Evolutionary conservation across 1,140 invertebrate species (phyloP), one percentile per base, ranked within the genome.

Genomic region (Drosophila burlai): DNA sequence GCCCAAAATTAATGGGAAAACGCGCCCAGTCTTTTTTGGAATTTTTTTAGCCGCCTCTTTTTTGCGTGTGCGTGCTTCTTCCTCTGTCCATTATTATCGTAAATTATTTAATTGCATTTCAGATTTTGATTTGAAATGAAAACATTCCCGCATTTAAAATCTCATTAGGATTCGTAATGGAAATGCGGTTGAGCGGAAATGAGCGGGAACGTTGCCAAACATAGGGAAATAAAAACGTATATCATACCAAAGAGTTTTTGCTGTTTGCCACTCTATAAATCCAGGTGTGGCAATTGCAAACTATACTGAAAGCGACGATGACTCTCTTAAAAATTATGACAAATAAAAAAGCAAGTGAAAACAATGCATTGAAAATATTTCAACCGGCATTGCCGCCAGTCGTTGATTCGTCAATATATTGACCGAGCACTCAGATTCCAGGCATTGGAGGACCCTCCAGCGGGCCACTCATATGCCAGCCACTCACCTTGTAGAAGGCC

Each of bases 401-500:
- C 36, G 38, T 47, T 42, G 74, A 60, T 42, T 34, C 65, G 52
- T 79, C 64, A 68, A 76, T 65, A 66, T 80, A 82, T 85, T 85
- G 79, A 82, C 69, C 31, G 1, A 82, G 83, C 80, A 77, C 76
- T 86, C 66, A 50, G 26, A n/a, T 62, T 63, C 29, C 59, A 61
- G 38, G 18, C 59, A 49, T n/a, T 64, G 49, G 55, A 80, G 64
- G 40, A 57, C 50, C 59, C 47, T 54, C 61, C 61, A 72, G 69
- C 43, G 31, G 58, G 4, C 24, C 45, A 29, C 18, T 34, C 18
- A 55, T 34, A 21, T 26, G 42, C 52, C 13, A 34, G 29, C 29
- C 47, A 78, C 81, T 92, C 63, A 93, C 92, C 91, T 93, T 93
- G 73, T 85, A 80, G 74, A 93, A 93, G 55, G 92, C 92, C 81